Evolutionary conservation across 1,140 invertebrate genomes (phyloP).

Genomic region (Scaptomyza pallida): DNA sequence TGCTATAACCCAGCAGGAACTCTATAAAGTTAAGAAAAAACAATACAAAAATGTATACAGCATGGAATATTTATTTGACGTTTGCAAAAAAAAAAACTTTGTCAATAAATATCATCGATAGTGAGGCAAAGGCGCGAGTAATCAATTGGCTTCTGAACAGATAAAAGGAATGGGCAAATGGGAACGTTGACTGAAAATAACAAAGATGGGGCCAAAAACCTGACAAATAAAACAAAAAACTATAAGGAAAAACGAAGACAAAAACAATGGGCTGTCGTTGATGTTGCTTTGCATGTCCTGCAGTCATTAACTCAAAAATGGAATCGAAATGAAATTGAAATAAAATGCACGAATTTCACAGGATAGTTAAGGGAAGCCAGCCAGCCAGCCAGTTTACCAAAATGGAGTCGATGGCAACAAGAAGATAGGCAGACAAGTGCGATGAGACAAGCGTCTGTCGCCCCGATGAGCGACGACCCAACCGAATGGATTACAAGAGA

Average conservation of each 20-base stretch:
- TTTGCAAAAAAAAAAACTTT: constrained; percentile 68
- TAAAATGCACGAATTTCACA: constrained; percentile 70
- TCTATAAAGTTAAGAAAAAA: constrained; percentile 26
- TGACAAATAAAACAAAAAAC: background rate
- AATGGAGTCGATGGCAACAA: constrained; percentile 14
- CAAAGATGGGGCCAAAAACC: constrained; percentile 5
- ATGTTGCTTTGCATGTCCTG: constrained; percentile 69
- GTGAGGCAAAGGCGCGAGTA: constrained; percentile 41
- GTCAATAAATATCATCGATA: constrained; percentile 70
- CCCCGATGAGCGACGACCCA: constrained; percentile 30
- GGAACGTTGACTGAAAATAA: constrained; percentile 24
- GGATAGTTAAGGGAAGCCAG: constrained; percentile 31
- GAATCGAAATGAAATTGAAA: constrained; percentile 78
- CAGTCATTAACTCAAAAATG: constrained; percentile 74
- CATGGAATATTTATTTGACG: constrained; percentile 56
- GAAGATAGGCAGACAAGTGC: constrained; percentile 2
- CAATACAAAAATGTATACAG: constrained; percentile 45
- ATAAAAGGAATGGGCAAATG: background rate
- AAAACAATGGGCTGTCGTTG: constrained; percentile 10
- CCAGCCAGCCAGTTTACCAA: too few relatives aligned
- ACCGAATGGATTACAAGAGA: constrained; percentile 59
- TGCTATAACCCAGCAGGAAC: constrained; percentile 33
- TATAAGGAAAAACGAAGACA: background rate
- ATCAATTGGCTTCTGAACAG: constrained; percentile 32
- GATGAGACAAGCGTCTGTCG: constrained; percentile 39